phyloP scores from a whole-genome alignment of 2,113 vertebrate species.

The Pogonocichla stellata region DNA sequence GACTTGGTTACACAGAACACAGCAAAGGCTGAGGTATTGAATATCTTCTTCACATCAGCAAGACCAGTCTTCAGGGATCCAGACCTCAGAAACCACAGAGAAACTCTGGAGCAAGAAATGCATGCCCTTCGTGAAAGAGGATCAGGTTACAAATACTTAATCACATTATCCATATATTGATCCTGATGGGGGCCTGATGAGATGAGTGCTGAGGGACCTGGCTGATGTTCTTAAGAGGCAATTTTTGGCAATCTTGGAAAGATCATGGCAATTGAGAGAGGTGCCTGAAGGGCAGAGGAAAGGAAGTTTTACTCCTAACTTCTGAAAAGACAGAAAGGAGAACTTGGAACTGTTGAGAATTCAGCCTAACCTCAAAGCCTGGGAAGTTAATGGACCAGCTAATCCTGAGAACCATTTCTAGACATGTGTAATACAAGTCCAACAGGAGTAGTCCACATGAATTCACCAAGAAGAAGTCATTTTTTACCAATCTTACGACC shows the following conservation, averaged over 20 bases:
- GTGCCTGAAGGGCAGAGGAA: background rate
- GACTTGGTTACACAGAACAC: background rate
- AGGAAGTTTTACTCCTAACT: background rate
- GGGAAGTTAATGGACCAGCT: background rate
- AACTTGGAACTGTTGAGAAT: background rate
- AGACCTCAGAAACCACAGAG: background rate
- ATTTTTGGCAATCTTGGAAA: background rate
- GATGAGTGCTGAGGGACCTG: background rate
- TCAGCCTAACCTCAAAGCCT: background rate
- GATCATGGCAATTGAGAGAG: background rate
- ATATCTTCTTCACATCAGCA: background rate
- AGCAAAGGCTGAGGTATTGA: background rate
- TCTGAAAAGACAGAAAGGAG: background rate
- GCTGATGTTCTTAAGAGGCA: background rate
- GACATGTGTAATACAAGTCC: background rate
- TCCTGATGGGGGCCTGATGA: background rate
- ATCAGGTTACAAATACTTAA: background rate
- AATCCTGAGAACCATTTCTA: background rate
- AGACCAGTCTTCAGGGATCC: background rate
- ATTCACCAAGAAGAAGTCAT: background rate
- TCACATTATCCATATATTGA: rapidly evolving
- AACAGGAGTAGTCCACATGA: background rate
- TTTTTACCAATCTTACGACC: background rate
- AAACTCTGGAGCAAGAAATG: background rate
- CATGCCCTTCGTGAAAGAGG: rapidly evolving